Conservation (phyloP, 1,140 invertebrate genomes). For the Pseudomyrmex flavicornis region DNA sequence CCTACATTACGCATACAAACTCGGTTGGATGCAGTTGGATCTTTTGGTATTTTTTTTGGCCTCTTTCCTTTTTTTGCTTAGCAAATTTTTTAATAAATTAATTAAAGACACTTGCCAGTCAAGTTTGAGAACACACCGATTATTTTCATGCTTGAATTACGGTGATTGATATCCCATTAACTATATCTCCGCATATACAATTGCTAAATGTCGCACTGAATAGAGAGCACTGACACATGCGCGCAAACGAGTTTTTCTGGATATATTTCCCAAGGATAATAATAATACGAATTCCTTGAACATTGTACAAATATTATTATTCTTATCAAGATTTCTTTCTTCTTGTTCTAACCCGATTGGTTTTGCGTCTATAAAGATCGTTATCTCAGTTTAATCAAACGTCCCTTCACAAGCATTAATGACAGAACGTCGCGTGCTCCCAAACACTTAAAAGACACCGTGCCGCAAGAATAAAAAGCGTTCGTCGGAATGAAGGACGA, state of each 20-base stretch:
- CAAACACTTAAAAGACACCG: conserved; percentile 57
- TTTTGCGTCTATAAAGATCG: background rate
- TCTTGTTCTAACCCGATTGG: conserved; percentile 4
- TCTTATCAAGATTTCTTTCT: background rate
- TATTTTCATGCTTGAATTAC: background rate
- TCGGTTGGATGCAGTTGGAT: background rate
- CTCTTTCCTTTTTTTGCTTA: background rate
- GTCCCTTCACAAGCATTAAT: conserved; percentile 27
- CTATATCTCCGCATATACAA: conserved; percentile 1
- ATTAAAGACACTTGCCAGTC: conserved; percentile 41
- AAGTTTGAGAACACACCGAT: background rate
- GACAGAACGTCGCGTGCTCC: conserved; percentile 54
- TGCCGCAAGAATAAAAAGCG: conserved; percentile 57
- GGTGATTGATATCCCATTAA: conserved; percentile 60
- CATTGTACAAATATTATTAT: conserved; percentile 13
- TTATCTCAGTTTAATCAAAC: conserved; percentile 28
- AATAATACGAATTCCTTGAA: conserved; percentile 36
- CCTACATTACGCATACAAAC: conserved; percentile 7
- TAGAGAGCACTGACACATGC: background rate
- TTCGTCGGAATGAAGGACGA: conserved; percentile 58
- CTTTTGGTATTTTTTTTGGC: background rate
- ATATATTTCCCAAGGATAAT: conserved; percentile 62
- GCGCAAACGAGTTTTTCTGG: conserved; percentile 48
- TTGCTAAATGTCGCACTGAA: conserved; percentile 16
- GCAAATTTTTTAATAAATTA: conserved; percentile 20